A percentile compares a stretch with the other conserved stretches of the same genome.
Evolutionary conservation across 2,888 invertebrate species (phyloP).

Genomic region (Cataglyphis rosenhaueri): DNA sequence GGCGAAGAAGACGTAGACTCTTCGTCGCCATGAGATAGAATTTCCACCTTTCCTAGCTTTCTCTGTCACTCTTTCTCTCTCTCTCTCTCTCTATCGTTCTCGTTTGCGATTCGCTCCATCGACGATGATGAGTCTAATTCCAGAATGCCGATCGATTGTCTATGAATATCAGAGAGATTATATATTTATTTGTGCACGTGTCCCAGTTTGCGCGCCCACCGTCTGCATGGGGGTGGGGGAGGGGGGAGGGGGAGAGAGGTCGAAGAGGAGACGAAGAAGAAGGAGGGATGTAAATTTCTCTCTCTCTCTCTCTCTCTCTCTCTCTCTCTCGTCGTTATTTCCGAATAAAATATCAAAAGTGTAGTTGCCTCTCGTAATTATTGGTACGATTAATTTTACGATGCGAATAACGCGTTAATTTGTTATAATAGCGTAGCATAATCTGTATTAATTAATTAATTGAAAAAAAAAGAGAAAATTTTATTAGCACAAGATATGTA

Average conservation of each 20-base stretch:
- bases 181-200: slow-evolving; percentile 57
- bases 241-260: neutral
- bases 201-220: slow-evolving; percentile 21
- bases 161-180: slow-evolving; percentile 63
- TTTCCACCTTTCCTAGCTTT: slow-evolving; percentile 57
- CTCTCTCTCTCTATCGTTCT: slow-evolving; percentile 31
- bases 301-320: too few relatives aligned
- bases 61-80: slow-evolving; percentile 32
- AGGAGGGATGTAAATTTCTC: neutral
- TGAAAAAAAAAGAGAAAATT: slow-evolving; percentile 8
- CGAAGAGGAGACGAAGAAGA: neutral
- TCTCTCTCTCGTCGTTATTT: slow-evolving; percentile 8
- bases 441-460: neutral
- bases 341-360: neutral
- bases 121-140: slow-evolving; percentile 64
- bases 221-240: neutral
- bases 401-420: neutral
- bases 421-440: neutral
- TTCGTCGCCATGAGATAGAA: slow-evolving; percentile 55
- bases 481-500: neutral
- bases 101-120: slow-evolving; percentile 6
- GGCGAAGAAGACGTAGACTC: slow-evolving; percentile 65
- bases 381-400: neutral
- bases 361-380: neutral
- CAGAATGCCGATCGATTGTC: slow-evolving; percentile 64